These are phyloP conservation scores for Eudasyphora cyanicolor DNA, from an alignment of 2,888 invertebrate species.

Conservation along the genomic window DNA sequence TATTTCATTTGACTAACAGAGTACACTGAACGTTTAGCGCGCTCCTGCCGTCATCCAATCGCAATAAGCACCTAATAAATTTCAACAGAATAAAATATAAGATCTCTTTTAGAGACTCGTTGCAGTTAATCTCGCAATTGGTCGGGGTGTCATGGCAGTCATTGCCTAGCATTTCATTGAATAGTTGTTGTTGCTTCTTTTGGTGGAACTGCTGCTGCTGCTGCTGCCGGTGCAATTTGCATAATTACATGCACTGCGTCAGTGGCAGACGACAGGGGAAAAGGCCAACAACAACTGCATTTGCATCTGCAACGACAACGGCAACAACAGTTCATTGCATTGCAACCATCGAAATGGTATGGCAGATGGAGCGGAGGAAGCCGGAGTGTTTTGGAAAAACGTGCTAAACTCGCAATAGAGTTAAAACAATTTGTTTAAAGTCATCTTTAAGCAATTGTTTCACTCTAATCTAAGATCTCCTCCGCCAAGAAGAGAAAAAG, in stretches of 20 bases:
- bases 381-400: constrained; percentile 2
- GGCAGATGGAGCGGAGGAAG: background rate
- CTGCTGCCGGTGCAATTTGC: constrained; percentile 43
- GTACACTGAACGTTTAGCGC: no score
- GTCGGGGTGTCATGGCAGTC: constrained; percentile 31
- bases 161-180: constrained; percentile 2
- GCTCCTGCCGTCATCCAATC: background rate
- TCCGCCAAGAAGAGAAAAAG: constrained; percentile 40
- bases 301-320: background rate
- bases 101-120: constrained; percentile 26
- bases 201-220: background rate
- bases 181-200: background rate
- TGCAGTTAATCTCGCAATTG: constrained; percentile 28
- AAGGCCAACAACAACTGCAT: constrained; percentile 7
- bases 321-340: constrained; percentile 5
- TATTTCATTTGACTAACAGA: no score
- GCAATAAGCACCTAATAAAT: constrained; percentile 29
- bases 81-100: constrained; percentile 34
- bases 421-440: constrained; percentile 49
- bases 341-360: background rate
- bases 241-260: constrained; percentile 53
- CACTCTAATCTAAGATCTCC: constrained; percentile 31
- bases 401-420: constrained; percentile 43
- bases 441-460: constrained; percentile 53
- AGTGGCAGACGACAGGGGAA: constrained; percentile 22